These are phyloP conservation scores for Spisula solida DNA, from an alignment of 2,888 invertebrate genomes.

Conservation along the genomic window DNA sequence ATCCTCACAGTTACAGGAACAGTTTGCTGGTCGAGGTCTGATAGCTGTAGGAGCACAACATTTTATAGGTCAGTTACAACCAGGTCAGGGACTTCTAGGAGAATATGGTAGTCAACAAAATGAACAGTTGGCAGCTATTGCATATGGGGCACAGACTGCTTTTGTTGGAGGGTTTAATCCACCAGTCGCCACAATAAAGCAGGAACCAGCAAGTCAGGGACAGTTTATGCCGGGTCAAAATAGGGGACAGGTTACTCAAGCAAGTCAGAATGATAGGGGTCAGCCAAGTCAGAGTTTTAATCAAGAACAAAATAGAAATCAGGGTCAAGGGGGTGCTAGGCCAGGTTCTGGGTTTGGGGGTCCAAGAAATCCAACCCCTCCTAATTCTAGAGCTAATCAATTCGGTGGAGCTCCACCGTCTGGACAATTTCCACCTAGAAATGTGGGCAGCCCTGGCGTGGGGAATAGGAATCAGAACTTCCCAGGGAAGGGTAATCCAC, in stretches of 20 bases:
- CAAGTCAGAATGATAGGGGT: constrained; percentile 53
- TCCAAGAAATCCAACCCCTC: constrained; percentile 56
- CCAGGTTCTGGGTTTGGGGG: constrained; percentile 58
- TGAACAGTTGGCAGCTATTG: constrained; percentile 65
- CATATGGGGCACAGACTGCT: constrained; percentile 67
- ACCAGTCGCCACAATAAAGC: constrained; percentile 54
- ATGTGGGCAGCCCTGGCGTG: constrained; percentile 53
- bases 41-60: constrained; percentile 57
- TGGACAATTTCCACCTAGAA: constrained; percentile 39
- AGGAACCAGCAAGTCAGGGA: constrained; percentile 52
- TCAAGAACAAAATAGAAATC: constrained; percentile 59
- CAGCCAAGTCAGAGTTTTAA: constrained; percentile 57
- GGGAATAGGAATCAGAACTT: constrained; percentile 64
- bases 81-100: constrained; percentile 66
- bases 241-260: constrained; percentile 51
- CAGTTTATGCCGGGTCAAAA: constrained; percentile 55
- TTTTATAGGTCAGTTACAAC: constrained; percentile 58
- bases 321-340: constrained; percentile 58
- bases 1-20: constrained; percentile 57
- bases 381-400: constrained; percentile 54
- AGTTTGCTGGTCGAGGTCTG: constrained; percentile 67
- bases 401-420: constrained; percentile 32
- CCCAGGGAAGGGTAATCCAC: constrained; percentile 44
- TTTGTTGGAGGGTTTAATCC: constrained; percentile 72
- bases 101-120: constrained; percentile 69